These are phyloP conservation scores for Agonopterix alstromeriana DNA, from an alignment of 2,888 invertebrate species.

Conservation along the genomic window DNA sequence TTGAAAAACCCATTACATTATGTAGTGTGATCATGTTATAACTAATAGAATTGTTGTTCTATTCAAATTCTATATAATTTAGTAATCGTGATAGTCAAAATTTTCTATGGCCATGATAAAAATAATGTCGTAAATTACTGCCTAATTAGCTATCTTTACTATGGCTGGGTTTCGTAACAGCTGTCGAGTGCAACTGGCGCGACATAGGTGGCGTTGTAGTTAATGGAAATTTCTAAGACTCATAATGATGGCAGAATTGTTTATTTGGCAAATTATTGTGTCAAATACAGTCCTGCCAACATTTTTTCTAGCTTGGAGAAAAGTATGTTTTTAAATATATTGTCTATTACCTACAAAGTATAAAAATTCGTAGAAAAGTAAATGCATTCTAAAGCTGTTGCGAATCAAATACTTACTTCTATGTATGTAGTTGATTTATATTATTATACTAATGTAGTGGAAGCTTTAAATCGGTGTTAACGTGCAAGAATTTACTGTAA, in stretches of 20 bases:
- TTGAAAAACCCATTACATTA: conserved; percentile 50
- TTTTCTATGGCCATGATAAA: conserved; percentile 67
- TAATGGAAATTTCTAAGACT: too few species aligned
- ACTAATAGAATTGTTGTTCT: conserved; percentile 52
- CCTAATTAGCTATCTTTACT: conserved; percentile 28
- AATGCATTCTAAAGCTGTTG: not conserved
- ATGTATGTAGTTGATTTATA: conserved; percentile 41
- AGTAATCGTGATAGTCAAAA: conserved; percentile 31
- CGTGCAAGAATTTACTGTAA: conserved; percentile 49
- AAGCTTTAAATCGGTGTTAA: conserved; percentile 55
- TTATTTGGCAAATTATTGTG: too few species aligned
- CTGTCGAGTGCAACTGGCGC: too few species aligned
- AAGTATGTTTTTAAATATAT: too few species aligned
- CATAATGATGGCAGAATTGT: too few species aligned
- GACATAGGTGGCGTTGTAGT: too few species aligned
- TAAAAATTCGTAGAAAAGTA: too few species aligned
- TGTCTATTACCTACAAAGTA: too few species aligned
- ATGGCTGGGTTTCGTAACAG: too few species aligned
- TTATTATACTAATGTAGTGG: conserved; percentile 42
- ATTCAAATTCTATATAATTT: conserved; percentile 60
- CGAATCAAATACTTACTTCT: conserved; percentile 18
- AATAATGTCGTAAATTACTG: conserved; percentile 47
- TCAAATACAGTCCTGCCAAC: too few species aligned
- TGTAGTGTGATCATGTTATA: conserved; percentile 42
- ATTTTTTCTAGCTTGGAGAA: too few species aligned